Evolutionary conservation across 2,888 invertebrate genomes (phyloP), one percentile per base, ranked within the genome.

Genomic region (Dynastes tityus): DNA sequence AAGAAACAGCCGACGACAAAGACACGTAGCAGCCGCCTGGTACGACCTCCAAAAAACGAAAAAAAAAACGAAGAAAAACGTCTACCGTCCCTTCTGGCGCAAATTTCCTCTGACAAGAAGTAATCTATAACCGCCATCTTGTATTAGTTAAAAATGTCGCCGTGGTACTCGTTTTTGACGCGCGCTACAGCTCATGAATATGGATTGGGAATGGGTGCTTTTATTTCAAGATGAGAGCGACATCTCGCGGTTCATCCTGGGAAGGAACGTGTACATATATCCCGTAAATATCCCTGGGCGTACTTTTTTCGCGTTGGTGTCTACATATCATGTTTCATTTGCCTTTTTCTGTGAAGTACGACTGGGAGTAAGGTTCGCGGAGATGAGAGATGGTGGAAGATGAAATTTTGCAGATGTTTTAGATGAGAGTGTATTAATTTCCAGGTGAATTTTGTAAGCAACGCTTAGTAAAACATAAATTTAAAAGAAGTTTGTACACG

Each of bases 91-190:
- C 80, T 78, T 78, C 74, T 76, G 58, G 80, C 80, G 82, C 83
- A 84, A 85, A 85, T 85, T 85, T 83, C 83, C 81, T 82, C 82
- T 80, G 84, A 85, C 85, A 83, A 82, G 80, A 79, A 73, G 85
- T 85, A 86, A 86, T 87, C 86, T 85, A 86, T 87, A 86, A 86
- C 84, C 85, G 86, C 86, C 86, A 87, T 87, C 85, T 86, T 85
- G 85, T 85, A 84, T 86, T 85, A 85, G 86, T 85, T 86, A 84
- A 85, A 86, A 86, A 85, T 84, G 86, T 85, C 85, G 82, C 82
- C 83, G 84, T 82, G 78, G 80, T 77, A 80, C 81, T 79, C 80
- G 81, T 78, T 82, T 84, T 45, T 45, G 84, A 84, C 84, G 83
- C 83, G 83, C 80, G 82, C 80, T 81, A 80, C 82, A 81, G 79